Evolutionary conservation across 2,113 vertebrate species (phyloP).

Genomic region (Rhineura floridana): DNA sequence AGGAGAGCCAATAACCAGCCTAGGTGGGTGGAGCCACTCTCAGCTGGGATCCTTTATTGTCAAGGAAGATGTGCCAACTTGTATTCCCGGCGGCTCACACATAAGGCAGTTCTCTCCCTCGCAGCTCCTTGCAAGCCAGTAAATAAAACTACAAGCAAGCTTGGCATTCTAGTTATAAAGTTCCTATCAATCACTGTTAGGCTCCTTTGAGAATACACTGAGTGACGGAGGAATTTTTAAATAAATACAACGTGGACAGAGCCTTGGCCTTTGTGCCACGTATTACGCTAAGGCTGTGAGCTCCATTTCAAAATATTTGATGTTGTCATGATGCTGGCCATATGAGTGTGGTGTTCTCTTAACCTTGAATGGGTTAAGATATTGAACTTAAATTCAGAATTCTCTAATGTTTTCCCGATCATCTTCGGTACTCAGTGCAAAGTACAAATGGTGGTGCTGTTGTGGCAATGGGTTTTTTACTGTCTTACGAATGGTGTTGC

Average conservation of each 20-base stretch:
- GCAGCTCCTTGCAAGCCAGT: not conserved
- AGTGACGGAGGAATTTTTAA: accelerated
- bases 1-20: not conserved
- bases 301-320: not conserved
- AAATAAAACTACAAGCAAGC: not conserved
- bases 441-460: not conserved
- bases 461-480: too few species aligned
- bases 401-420: not conserved
- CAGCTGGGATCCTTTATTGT: not conserved
- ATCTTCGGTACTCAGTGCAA: not conserved
- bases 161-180: not conserved
- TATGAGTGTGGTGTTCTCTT: not conserved
- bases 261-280: not conserved
- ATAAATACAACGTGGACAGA: not conserved
- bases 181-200: not conserved
- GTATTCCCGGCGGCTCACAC: not conserved
- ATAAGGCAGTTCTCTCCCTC: not conserved
- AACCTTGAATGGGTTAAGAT: not conserved
- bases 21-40: not conserved
- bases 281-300: not conserved
- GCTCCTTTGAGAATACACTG: not conserved
- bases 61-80: not conserved
- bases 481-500: not conserved
- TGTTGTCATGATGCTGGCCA: not conserved
- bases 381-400: not conserved